phyloP scores from a whole-genome alignment of 2,797 vertebrate species.

The Semotilus atromaculatus region DNA sequence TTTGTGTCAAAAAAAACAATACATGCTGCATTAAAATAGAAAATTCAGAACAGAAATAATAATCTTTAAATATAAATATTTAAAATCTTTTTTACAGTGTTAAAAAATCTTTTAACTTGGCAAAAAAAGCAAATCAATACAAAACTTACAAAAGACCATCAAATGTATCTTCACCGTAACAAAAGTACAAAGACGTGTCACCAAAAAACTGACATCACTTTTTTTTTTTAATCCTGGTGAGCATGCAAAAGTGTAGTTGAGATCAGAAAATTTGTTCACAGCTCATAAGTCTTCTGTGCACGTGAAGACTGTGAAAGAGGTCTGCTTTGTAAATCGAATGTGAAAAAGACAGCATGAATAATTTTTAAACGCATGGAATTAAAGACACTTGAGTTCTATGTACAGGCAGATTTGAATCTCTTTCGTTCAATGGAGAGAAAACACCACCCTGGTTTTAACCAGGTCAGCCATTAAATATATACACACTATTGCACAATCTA shows the following conservation, averaged over 20 bases:
- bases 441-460: constrained; percentile 69
- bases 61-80: constrained; percentile 79
- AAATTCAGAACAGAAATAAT: constrained; percentile 63
- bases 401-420: constrained; percentile 61
- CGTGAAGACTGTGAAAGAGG: constrained; percentile 63
- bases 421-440: constrained; percentile 51
- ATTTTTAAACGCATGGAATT: constrained; percentile 34
- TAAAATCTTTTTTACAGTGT: constrained; percentile 80
- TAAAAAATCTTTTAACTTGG: constrained; percentile 81
- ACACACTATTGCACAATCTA: constrained; percentile 78
- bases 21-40: constrained; percentile 63
- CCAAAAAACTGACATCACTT: constrained; percentile 65
- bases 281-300: constrained; percentile 67
- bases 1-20: constrained; percentile 50
- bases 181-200: constrained; percentile 75
- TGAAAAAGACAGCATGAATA: constrained; percentile 31
- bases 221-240: constrained; percentile 57
- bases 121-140: constrained; percentile 74
- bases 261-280: constrained; percentile 62
- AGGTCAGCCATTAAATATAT: constrained; percentile 63
- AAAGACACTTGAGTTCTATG: constrained; percentile 55
- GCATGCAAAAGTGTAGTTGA: constrained; percentile 75
- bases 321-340: constrained; percentile 55
- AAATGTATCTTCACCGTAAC: constrained; percentile 65
- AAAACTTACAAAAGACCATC: constrained; percentile 80